These are phyloP conservation scores for Falcunculus frontatus DNA, from an alignment of 2,113 vertebrate species.

Conservation along the genomic window DNA sequence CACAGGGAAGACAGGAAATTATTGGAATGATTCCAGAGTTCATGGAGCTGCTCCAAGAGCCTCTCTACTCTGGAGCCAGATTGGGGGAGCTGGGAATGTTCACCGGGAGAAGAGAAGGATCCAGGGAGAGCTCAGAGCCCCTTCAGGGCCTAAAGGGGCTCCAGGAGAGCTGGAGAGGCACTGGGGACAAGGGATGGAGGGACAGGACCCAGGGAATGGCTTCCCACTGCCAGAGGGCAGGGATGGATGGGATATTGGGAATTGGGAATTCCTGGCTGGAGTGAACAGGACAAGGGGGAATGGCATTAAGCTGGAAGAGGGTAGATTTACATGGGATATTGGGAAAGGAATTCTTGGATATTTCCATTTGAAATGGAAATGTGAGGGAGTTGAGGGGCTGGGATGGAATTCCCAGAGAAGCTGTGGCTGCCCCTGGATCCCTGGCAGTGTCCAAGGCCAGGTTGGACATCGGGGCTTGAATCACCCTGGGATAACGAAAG, in stretches of 20 bases:
- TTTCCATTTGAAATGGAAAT: neutral
- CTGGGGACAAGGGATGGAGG: neutral
- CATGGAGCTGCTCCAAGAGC: neutral
- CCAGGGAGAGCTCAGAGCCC: neutral
- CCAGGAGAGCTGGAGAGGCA: neutral
- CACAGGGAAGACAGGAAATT: rapidly evolving
- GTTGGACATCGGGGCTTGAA: neutral
- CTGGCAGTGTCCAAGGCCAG: neutral
- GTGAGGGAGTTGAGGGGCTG: neutral
- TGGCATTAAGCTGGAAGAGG: rapidly evolving
- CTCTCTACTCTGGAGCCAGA: neutral
- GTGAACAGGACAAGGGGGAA: neutral
- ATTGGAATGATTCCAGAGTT: neutral
- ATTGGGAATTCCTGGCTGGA: neutral
- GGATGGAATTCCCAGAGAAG: rapidly evolving
- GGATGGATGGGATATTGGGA: neutral
- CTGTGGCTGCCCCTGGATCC: neutral
- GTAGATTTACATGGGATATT: rapidly evolving
- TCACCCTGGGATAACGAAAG: rapidly evolving
- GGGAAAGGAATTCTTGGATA: neutral
- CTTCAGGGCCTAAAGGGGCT: neutral
- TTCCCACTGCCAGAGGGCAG: neutral
- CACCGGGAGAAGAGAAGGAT: neutral
- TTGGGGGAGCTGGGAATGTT: neutral
- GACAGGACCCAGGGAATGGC: neutral